phyloP scores from a whole-genome alignment of 2,888 invertebrate genomes.

The Pteria penguin region DNA sequence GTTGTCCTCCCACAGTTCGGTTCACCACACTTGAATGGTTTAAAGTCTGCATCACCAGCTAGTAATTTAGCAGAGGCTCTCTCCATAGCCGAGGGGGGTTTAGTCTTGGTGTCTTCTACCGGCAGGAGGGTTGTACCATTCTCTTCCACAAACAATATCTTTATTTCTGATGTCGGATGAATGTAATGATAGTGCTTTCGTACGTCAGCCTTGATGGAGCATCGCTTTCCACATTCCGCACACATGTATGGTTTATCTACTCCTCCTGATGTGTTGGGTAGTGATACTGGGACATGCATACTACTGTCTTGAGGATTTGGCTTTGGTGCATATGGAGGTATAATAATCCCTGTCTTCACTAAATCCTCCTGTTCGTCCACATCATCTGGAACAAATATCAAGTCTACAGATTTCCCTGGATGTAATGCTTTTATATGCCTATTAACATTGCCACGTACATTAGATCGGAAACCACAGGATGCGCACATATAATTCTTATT shows the following conservation, averaged over 20 bases:
- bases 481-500: constrained; percentile 89
- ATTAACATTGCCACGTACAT: constrained; percentile 98
- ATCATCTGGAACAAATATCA: constrained; percentile 49
- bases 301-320: not conserved
- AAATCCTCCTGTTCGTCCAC: constrained; percentile 7
- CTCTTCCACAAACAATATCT: constrained; percentile 63
- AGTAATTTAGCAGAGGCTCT: constrained; percentile 21
- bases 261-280: not conserved
- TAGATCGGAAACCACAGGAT: constrained; percentile 94
- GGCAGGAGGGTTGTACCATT: constrained; percentile 27
- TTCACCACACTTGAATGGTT: constrained; percentile 70
- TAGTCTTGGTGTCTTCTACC: constrained; percentile 9
- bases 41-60: constrained; percentile 28
- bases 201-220: constrained; percentile 67
- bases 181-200: constrained; percentile 74
- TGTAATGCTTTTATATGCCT: constrained; percentile 89
- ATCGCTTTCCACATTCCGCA: constrained; percentile 70
- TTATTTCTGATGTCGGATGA: constrained; percentile 69
- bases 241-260: constrained; percentile 68
- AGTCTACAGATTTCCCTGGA: constrained; percentile 55
- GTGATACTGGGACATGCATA: not conserved
- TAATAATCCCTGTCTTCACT: not conserved
- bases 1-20: constrained; percentile 65
- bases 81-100: constrained; percentile 10
- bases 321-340: not conserved